Evolutionary conservation across 2,888 invertebrate species (phyloP).

Genomic region (Chloromyia formosa): DNA sequence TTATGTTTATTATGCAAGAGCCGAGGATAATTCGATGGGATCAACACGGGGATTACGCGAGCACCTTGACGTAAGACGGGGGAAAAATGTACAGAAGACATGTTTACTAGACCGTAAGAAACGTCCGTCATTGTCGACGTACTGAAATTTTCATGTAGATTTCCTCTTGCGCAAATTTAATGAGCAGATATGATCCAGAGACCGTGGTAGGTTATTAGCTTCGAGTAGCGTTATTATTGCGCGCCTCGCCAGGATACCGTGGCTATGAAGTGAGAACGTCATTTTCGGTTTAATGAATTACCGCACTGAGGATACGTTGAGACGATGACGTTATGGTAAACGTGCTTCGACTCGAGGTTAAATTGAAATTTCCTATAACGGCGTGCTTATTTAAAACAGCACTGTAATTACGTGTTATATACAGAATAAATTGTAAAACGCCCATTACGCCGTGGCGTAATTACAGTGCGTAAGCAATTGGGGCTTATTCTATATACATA

Average conservation of each 20-base stretch:
- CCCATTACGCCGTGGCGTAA: not conserved
- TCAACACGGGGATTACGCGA: not conserved
- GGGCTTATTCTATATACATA: too few relatives aligned
- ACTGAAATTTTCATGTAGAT: conserved; percentile 4
- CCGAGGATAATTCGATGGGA: conserved; percentile 1
- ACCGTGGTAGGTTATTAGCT: not conserved
- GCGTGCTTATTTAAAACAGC: not conserved
- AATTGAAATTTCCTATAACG: conserved; percentile 7
- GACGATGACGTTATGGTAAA: not conserved
- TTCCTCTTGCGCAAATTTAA: conserved; percentile 7
- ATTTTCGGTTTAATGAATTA: too few relatives aligned
- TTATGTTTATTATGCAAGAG: conserved; percentile 10
- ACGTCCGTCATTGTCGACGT: not conserved
- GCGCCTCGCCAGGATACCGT: too few relatives aligned
- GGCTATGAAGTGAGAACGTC: too few relatives aligned
- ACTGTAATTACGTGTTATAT: not conserved
- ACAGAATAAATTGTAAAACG: not conserved
- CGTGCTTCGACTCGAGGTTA: not conserved
- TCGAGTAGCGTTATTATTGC: not conserved
- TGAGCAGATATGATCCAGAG: not conserved
- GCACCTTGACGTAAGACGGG: not conserved
- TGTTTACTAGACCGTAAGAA: conserved; percentile 1
- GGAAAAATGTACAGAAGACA: not conserved
- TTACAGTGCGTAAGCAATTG: not conserved
- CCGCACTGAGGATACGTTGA: too few relatives aligned